Conservation (phyloP, 2,797 vertebrate species). For the Picus viridis region DNA sequence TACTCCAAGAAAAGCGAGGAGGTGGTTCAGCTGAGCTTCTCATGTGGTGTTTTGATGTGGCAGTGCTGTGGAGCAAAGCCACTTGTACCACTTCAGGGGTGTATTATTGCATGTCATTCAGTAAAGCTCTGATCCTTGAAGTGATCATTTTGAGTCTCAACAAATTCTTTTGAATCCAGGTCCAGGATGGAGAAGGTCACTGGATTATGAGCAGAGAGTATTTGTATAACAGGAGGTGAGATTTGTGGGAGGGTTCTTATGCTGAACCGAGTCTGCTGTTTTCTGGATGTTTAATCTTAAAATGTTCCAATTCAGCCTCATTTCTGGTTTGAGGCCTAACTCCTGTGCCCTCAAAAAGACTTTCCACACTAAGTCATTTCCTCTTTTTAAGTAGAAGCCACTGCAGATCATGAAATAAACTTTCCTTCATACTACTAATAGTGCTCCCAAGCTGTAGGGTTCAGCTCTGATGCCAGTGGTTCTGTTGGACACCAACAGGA, state of each 20-base stretch:
- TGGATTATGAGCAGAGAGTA: background rate
- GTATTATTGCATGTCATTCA: background rate
- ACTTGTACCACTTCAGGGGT: rapidly evolving
- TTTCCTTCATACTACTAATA: background rate
- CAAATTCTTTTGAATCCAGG: background rate
- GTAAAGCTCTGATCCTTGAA: background rate
- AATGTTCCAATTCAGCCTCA: background rate
- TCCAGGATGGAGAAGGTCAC: background rate
- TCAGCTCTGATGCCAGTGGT: background rate
- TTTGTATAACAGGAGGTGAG: background rate
- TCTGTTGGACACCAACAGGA: background rate
- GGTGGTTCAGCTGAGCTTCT: background rate
- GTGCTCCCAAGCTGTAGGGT: background rate
- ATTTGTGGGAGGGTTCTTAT: background rate
- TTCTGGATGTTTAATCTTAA: slow-evolving; percentile 9
- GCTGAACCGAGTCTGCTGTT: background rate
- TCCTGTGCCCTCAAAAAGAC: background rate
- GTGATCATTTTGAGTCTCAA: background rate
- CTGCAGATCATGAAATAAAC: background rate
- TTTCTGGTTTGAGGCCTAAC: background rate
- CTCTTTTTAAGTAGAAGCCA: slow-evolving; percentile 1
- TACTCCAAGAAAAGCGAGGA: background rate
- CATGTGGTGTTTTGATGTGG: background rate
- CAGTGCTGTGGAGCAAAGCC: background rate
- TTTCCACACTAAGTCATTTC: background rate